Conservation (phyloP, 2,888 invertebrate genomes). For the Torymus texanus region DNA sequence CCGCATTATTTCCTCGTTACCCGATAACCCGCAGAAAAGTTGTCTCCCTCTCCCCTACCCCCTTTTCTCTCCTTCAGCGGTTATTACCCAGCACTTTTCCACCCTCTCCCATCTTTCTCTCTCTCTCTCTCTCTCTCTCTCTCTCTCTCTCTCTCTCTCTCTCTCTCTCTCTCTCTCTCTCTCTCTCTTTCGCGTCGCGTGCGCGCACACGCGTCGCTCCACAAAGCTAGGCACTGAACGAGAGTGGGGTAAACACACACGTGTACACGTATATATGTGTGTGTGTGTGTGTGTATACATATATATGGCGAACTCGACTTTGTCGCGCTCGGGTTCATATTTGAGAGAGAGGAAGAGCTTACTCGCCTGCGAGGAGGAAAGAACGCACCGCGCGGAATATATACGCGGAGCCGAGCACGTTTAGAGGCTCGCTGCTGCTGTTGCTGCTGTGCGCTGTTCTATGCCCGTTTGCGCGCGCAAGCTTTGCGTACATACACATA, state of each 20-base stretch:
- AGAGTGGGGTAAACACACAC: background rate
- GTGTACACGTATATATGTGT: background rate
- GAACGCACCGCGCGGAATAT: too few relatives aligned
- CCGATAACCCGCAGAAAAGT: conserved; percentile 45
- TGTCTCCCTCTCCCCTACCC: background rate
- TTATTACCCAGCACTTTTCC: background rate
- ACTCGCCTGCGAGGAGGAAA: too few relatives aligned
- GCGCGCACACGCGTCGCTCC: too few relatives aligned
- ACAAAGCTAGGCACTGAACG: too few relatives aligned
- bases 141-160: too few relatives aligned
- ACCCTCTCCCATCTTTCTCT: background rate
- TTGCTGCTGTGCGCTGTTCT: too few relatives aligned
- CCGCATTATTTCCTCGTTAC: conserved; percentile 50
- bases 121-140: too few relatives aligned
- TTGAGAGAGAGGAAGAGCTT: background rate
- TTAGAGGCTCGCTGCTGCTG: too few relatives aligned
- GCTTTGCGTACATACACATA: conserved; percentile 11
- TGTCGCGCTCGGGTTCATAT: background rate
- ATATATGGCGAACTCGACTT: background rate
- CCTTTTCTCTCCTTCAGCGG: conserved; percentile 1
- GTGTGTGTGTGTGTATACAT: too few relatives aligned
- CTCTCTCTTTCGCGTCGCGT: too few relatives aligned
- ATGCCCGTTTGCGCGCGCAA: background rate
- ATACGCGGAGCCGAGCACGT: too few relatives aligned
- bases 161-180: too few relatives aligned